phyloP scores from a whole-genome alignment of 2,888 invertebrate species.

The Acanthacorydalis orientalis region DNA sequence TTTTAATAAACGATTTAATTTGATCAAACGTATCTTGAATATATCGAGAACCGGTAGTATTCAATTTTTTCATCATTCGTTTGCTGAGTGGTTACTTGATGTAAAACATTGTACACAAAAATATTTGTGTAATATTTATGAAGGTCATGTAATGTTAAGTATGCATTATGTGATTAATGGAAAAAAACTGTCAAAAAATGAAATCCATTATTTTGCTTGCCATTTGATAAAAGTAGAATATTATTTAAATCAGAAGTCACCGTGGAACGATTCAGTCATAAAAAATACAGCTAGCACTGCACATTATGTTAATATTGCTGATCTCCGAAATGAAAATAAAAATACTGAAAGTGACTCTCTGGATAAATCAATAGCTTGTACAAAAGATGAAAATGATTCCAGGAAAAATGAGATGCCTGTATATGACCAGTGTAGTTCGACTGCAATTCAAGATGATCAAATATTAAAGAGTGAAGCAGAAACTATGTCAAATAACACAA shows the following conservation, averaged over 20 bases:
- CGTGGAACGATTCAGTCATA: slow-evolving; percentile 2
- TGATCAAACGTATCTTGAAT: slow-evolving; percentile 45
- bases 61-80: slow-evolving; percentile 82
- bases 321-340: not conserved
- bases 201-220: slow-evolving; percentile 56
- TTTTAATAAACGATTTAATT: slow-evolving; percentile 59
- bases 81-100: slow-evolving; percentile 87
- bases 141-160: slow-evolving; percentile 78
- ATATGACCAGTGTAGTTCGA: not conserved
- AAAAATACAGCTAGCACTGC: not conserved
- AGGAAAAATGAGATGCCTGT: not conserved
- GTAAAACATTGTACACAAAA: slow-evolving; percentile 96
- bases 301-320: slow-evolving; percentile 3
- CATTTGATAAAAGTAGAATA: slow-evolving; percentile 52
- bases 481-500: slow-evolving; percentile 8
- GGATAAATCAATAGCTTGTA: not conserved
- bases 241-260: slow-evolving; percentile 33
- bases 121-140: slow-evolving; percentile 71
- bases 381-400: not conserved
- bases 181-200: slow-evolving; percentile 47
- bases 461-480: not conserved
- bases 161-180: slow-evolving; percentile 66
- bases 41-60: slow-evolving; percentile 42
- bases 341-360: not conserved
- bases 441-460: not conserved